phyloP scores from a whole-genome alignment of 2,113 vertebrate species.

The Cercocebus atys region DNA sequence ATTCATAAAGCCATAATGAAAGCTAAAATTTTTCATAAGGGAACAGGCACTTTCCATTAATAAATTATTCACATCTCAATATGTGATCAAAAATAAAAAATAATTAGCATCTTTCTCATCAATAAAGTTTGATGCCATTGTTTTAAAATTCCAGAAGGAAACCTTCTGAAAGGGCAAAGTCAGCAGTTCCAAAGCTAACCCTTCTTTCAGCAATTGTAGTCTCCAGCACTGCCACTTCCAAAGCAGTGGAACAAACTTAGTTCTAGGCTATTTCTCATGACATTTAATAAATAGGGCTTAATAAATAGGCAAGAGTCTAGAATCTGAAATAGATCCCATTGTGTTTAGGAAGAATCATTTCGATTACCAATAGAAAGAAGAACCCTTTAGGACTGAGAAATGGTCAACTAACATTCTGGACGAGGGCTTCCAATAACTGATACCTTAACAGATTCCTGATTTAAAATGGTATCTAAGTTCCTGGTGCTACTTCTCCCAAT shows the following conservation, averaged over 20 bases:
- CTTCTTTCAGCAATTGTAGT: neutral
- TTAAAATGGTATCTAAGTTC: neutral
- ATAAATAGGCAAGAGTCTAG: neutral
- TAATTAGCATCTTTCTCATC: neutral
- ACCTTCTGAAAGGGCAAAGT: neutral
- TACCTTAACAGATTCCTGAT: neutral
- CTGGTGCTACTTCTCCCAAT: neutral
- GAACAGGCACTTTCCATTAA: neutral
- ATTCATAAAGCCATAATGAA: neutral
- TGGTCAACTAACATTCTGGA: neutral
- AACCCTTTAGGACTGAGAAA: neutral
- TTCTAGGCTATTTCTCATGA: neutral
- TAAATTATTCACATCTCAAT: neutral
- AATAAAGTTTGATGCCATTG: neutral
- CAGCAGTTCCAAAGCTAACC: neutral
- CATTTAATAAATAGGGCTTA: neutral
- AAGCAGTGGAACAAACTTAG: neutral
- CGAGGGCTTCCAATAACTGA: neutral
- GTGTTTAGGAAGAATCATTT: neutral
- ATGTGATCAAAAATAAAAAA: neutral
- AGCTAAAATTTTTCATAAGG: neutral
- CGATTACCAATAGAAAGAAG: neutral
- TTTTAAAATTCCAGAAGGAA: neutral
- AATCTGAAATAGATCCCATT: neutral
- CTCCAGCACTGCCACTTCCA: neutral